Evolutionary conservation across 2,888 invertebrate genomes (phyloP).

Genomic region (Arrhopalites spinosus): DNA sequence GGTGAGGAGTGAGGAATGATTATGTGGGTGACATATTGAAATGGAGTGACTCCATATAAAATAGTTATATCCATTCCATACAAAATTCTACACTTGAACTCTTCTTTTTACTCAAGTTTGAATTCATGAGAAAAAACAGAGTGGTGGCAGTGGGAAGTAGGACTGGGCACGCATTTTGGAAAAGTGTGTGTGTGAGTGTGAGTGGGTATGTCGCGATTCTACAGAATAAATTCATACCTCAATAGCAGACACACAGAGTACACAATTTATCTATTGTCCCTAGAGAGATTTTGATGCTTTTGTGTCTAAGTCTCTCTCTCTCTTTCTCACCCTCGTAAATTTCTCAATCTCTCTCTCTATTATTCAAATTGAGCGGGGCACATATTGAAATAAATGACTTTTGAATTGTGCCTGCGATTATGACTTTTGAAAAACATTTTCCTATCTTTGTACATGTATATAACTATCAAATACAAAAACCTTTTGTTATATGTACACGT

Average conservation of each 20-base stretch:
- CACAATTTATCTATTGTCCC: slow-evolving; percentile 46
- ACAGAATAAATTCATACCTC: slow-evolving; percentile 26
- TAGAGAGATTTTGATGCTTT: slow-evolving; percentile 41
- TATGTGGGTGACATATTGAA: too few relatives aligned
- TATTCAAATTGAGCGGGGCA: slow-evolving; percentile 45
- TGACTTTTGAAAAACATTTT: slow-evolving; percentile 19
- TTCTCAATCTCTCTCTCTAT: slow-evolving; percentile 37
- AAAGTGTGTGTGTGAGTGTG: background rate
- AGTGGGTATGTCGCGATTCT: background rate
- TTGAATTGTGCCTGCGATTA: slow-evolving; percentile 35
- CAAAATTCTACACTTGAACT: too few relatives aligned
- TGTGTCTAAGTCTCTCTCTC: background rate
- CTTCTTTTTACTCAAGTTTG: too few relatives aligned
- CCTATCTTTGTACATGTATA: background rate
- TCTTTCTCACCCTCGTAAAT: background rate
- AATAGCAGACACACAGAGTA: slow-evolving; percentile 18
- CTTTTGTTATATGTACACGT: too few relatives aligned
- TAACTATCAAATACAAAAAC: too few relatives aligned
- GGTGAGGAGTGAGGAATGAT: too few relatives aligned
- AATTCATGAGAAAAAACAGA: too few relatives aligned
- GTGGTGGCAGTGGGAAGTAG: background rate
- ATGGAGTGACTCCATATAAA: too few relatives aligned
- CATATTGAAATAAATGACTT: slow-evolving; percentile 51
- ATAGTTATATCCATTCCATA: too few relatives aligned
- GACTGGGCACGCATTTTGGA: background rate